Evolutionary conservation across 2,888 invertebrate species (phyloP).

Genomic region (Euplexia lucipara): DNA sequence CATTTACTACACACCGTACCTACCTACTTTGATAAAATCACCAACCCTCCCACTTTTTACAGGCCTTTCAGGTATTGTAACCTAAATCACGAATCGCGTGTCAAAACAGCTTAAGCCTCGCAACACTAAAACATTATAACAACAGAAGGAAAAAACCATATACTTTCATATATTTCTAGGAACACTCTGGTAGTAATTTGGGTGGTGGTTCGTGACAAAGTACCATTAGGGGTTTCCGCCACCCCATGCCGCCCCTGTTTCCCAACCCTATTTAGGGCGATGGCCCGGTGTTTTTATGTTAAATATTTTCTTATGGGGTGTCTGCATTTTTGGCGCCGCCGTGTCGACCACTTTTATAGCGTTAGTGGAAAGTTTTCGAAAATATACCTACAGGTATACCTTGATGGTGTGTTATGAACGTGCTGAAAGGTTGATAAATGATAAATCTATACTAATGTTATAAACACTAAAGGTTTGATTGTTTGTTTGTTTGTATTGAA

Average conservation of each 20-base stretch:
- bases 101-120: slow-evolving; percentile 61
- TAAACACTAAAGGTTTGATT: too few relatives aligned
- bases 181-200: slow-evolving; percentile 73
- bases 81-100: slow-evolving; percentile 71
- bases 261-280: slow-evolving; percentile 76
- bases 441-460: too few relatives aligned
- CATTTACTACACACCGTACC: not conserved
- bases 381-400: too few relatives aligned
- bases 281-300: slow-evolving; percentile 70
- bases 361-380: slow-evolving; percentile 2
- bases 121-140: slow-evolving; percentile 48
- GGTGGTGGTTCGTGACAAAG: slow-evolving; percentile 84
- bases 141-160: slow-evolving; percentile 59
- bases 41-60: not conserved
- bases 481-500: too few relatives aligned
- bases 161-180: slow-evolving; percentile 67
- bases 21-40: not conserved
- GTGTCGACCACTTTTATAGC: slow-evolving; percentile 18
- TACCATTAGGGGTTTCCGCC: slow-evolving; percentile 85
- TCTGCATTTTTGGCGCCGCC: slow-evolving; percentile 48
- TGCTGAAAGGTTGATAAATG: slow-evolving; percentile 13
- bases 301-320: slow-evolving; percentile 67
- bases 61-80: slow-evolving; percentile 31
- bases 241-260: slow-evolving; percentile 68
- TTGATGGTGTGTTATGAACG: not conserved